Base-by-base conservation (phyloP, 2,113 vertebrate genomes). In the Amblyopsis rosae region DNA sequence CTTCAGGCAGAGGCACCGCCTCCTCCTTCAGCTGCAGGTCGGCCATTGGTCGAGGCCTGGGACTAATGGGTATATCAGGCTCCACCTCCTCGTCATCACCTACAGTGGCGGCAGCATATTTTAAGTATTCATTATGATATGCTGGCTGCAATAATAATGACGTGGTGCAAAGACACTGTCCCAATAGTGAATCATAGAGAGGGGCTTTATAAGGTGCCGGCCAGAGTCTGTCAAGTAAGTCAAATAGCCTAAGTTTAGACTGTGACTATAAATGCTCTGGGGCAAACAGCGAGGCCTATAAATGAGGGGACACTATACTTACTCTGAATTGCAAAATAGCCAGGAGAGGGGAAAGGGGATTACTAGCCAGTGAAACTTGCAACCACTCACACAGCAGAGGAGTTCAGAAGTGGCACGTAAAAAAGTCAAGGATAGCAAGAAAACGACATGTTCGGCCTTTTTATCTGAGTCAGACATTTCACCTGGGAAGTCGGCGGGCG, bases 401-500 rank as follows among this genome's bases (percentile, higher is more conserved):
- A 19, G 19, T 19, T 19, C 19, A 19, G 1, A 45, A 4, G 17
- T 54, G 10, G 17, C 0, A 64, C 17, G 15, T 17, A 35, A 13
- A 41, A 33, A 12, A 55, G 26, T 45, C 3, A 2, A 17, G 9
- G 7, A 61, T 58, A 33, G 12, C 12, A 48, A 55, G 11, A 60
- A 61, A 60, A 19, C 5, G 2, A 60, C 48, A 62, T 4, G 15
- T 47, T 59, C 6, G 9, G 15, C 13, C 4, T 11, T 17, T n/a
- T 48, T 60, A 32, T 16, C 26, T 47, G 32, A 41, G 65, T 54
- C 50, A 61, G 35, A 51, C 33, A 4, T 0, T 69, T 84, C 91
- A 99, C 98, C 98, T 93, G 98, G 98, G 73, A 99, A 99, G 81
- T 99, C 98, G 9, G 95, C 96, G 10, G 97, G 96, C 33, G 98